Evolutionary conservation across 2,888 invertebrate species (phyloP).

Genomic region (Cepaea hortensis): DNA sequence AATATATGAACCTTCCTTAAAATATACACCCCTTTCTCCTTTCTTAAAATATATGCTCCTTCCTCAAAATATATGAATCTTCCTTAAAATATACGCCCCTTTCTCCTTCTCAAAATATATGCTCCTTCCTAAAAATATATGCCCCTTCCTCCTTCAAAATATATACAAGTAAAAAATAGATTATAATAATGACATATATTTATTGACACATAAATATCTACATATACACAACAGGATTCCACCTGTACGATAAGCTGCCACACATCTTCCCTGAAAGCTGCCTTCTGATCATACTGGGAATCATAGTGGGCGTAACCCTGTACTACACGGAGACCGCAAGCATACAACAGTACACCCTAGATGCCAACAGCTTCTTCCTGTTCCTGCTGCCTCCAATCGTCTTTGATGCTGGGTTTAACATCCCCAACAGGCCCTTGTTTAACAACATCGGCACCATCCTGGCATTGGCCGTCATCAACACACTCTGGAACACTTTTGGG

Average conservation of each 20-base stretch:
- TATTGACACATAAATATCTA: background rate
- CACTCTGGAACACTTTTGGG: conserved; percentile 92
- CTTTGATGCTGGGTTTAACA: conserved; percentile 96
- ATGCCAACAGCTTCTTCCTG: conserved; percentile 91
- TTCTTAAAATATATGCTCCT: too few species aligned
- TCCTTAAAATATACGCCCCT: too few species aligned
- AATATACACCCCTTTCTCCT: too few species aligned
- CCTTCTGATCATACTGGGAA: conserved; percentile 94
- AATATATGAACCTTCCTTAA: too few species aligned
- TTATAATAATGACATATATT: too few species aligned
- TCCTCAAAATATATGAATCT: too few species aligned
- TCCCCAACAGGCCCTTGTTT: conserved; percentile 98
- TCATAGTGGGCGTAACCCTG: conserved; percentile 90
- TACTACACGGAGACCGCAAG: conserved; percentile 83
- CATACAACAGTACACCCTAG: conserved; percentile 82
- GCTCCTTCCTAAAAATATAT: too few species aligned
- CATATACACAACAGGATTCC: conserved; percentile 87
- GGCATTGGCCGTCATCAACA: conserved; percentile 88
- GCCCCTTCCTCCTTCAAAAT: too few species aligned
- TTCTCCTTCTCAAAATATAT: too few species aligned
- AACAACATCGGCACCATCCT: conserved; percentile 97
- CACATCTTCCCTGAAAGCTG: conserved; percentile 98
- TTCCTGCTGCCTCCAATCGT: conserved; percentile 97
- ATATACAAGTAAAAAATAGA: too few species aligned
- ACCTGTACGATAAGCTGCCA: conserved; percentile 93